Evolutionary conservation across 2,113 vertebrate genomes (phyloP).

Genomic region (Gorsachius goisagi): DNA sequence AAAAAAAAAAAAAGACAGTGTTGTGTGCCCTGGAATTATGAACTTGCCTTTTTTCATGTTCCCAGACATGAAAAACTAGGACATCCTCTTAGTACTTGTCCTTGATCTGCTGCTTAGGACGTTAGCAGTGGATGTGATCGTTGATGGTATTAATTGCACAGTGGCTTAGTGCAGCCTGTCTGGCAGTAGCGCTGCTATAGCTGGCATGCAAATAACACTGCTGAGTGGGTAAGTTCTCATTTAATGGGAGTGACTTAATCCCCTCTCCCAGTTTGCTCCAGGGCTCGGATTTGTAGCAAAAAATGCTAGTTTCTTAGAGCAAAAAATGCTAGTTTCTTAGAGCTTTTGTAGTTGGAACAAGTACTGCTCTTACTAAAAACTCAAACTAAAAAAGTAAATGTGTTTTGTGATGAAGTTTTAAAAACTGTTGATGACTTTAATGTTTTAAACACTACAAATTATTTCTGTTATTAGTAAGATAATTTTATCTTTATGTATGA

Average conservation of each 20-base stretch:
- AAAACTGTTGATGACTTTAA: neutral
- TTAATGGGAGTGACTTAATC: slow-evolving; percentile 33
- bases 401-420: neutral
- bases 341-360: neutral
- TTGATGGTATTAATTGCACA: slow-evolving; percentile 1
- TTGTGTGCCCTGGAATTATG: neutral
- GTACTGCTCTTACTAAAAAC: neutral
- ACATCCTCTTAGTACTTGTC: neutral
- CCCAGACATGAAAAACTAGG: neutral
- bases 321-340: neutral
- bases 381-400: neutral
- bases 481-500: neutral
- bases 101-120: neutral
- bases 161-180: neutral
- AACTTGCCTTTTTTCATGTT: neutral
- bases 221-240: neutral
- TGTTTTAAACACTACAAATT: neutral
- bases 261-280: neutral
- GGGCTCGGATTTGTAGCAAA: neutral
- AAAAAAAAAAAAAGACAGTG: neutral
- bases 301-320: neutral
- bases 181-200: neutral
- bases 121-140: neutral
- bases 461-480: neutral
- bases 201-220: neutral